Evolutionary conservation across 2,888 invertebrate genomes (phyloP).

Genomic region (Cactoblastis cactorum): DNA sequence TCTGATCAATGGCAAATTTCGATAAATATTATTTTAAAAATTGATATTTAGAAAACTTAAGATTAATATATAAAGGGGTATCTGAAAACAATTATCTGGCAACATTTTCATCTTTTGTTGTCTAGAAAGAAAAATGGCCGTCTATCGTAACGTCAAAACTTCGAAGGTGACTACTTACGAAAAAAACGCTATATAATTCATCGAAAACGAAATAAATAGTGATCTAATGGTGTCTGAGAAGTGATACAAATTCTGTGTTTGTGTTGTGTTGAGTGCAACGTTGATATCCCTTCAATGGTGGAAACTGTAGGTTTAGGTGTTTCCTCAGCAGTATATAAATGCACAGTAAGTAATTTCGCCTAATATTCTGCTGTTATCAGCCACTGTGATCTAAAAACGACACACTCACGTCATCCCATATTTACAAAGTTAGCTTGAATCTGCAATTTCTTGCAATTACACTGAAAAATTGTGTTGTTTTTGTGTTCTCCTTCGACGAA

Average conservation of each 20-base stretch:
- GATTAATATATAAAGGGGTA: constrained; percentile 10
- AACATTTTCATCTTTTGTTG: constrained; percentile 59
- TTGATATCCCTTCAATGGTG: constrained; percentile 38
- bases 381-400: constrained; percentile 8
- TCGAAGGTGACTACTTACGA: constrained; percentile 47
- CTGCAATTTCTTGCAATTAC: constrained; percentile 9
- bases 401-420: not conserved
- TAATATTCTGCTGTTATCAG: constrained; percentile 12
- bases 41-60: not conserved
- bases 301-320: constrained; percentile 33
- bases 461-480: constrained; percentile 1
- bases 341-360: constrained; percentile 57
- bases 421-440: not conserved
- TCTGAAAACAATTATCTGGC: constrained; percentile 30
- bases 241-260: constrained; percentile 37
- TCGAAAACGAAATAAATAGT: constrained; percentile 35
- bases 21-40: not conserved
- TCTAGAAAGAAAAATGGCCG: constrained; percentile 69
- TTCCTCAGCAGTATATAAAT: constrained; percentile 51
- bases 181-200: constrained; percentile 58
- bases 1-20: no score
- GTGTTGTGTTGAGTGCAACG: constrained; percentile 32
- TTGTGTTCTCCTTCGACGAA: not conserved
- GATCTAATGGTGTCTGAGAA: constrained; percentile 39
- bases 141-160: constrained; percentile 67